These are phyloP conservation scores for Platysteira castanea DNA, from an alignment of 2,113 vertebrate species.

Conservation along the genomic window DNA sequence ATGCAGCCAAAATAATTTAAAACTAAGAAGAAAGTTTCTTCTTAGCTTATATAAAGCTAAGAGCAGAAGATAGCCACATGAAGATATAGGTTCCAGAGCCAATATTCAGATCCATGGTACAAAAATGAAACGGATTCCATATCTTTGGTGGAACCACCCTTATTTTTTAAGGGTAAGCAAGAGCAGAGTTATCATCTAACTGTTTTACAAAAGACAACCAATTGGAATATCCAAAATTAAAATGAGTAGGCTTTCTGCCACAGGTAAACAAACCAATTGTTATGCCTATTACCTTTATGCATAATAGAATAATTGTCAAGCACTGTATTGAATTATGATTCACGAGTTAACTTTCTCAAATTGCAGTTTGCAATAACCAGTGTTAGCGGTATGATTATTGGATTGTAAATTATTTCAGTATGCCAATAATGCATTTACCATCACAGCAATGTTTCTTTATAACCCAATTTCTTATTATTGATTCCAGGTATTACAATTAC, in stretches of 20 bases:
- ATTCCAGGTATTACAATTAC: neutral
- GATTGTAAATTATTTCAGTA: neutral
- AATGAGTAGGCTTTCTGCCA: neutral
- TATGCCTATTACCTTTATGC: neutral
- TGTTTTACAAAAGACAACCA: neutral
- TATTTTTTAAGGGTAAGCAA: neutral
- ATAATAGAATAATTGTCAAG: neutral
- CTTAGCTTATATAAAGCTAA: neutral
- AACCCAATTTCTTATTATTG: slow-evolving; percentile 16
- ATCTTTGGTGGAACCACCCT: neutral
- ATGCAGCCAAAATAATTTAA: neutral
- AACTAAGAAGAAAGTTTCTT: neutral
- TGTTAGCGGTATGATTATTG: neutral
- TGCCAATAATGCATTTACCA: slow-evolving; percentile 18
- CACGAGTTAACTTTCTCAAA: neutral
- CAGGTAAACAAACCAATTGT: neutral
- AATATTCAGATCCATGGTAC: neutral
- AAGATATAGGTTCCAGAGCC: neutral
- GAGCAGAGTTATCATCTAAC: neutral
- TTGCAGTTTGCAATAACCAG: neutral
- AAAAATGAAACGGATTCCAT: neutral
- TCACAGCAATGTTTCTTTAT: neutral
- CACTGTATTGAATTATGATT: neutral
- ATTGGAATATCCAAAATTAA: neutral
- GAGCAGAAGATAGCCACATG: neutral